Percentiles rank a stretch among this genome's conserved stretches.
Conservation (phyloP, 2,888 invertebrate genomes). For the Prenolepis imparis region DNA sequence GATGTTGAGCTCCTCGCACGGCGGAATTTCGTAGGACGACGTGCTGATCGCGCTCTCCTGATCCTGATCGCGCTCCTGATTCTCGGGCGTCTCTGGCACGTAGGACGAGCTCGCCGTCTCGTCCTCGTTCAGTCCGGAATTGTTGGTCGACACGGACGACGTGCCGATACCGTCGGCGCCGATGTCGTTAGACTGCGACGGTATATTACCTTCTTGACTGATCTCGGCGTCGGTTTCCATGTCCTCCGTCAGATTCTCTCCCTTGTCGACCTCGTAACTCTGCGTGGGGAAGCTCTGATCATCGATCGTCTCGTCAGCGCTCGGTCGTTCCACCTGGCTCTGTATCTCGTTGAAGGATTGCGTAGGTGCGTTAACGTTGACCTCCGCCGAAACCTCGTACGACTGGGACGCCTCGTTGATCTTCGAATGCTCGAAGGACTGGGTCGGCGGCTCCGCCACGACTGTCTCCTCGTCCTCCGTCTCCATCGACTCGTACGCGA, state of each 20-base stretch:
- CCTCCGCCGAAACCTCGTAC: slow-evolving; percentile 75
- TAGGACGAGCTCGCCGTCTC: slow-evolving; percentile 85
- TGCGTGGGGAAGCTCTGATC: slow-evolving; percentile 84
- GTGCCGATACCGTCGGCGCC: slow-evolving; percentile 82
- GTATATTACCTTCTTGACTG: slow-evolving; percentile 82
- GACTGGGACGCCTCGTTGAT: slow-evolving; percentile 80
- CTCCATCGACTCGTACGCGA: slow-evolving; percentile 79
- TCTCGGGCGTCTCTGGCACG: slow-evolving; percentile 85
- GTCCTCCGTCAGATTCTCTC: slow-evolving; percentile 79
- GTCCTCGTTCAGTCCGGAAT: slow-evolving; percentile 83
- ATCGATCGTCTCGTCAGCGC: slow-evolving; percentile 74
- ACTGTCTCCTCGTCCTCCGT: slow-evolving; percentile 77
- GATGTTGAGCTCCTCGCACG: slow-evolving; percentile 84
- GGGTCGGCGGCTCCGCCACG: slow-evolving; percentile 79
- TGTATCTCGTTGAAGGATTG: slow-evolving; percentile 83
- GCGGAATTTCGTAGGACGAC: slow-evolving; percentile 84
- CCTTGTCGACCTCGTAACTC: slow-evolving; percentile 82
- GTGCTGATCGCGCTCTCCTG: slow-evolving; percentile 85
- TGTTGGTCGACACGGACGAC: slow-evolving; percentile 80
- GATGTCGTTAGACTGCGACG: slow-evolving; percentile 84
- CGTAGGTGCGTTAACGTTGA: slow-evolving; percentile 80
- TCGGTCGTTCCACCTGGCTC: slow-evolving; percentile 74
- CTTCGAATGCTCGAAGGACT: slow-evolving; percentile 81
- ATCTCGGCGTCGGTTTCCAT: slow-evolving; percentile 81
- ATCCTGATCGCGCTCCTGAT: slow-evolving; percentile 85